Conservation (phyloP, 1,140 invertebrate species). For the Heliconius congener region DNA sequence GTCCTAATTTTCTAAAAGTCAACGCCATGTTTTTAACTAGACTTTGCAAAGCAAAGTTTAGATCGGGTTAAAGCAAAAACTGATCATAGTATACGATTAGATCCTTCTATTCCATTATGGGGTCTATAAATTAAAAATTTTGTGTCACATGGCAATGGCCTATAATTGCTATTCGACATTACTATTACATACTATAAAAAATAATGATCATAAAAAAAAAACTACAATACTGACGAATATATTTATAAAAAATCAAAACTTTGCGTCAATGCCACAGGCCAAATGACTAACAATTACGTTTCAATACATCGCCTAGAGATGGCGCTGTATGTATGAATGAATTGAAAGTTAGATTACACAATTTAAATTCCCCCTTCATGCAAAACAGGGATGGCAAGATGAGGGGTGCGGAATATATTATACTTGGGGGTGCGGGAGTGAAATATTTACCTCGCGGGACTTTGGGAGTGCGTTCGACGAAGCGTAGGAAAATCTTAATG, state of each 20-base stretch:
- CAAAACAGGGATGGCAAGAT: slow-evolving; percentile 79
- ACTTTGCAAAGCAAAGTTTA: too few relatives aligned
- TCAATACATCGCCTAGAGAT: slow-evolving; percentile 80
- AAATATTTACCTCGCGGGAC: slow-evolving; percentile 78
- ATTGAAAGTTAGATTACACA: slow-evolving; percentile 82
- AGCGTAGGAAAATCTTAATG: slow-evolving; percentile 76
- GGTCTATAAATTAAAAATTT: too few relatives aligned
- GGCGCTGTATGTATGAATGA: slow-evolving; percentile 80
- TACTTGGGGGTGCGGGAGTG: slow-evolving; percentile 54
- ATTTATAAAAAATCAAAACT: not conserved
- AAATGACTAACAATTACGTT: slow-evolving; percentile 53
- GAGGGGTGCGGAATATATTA: slow-evolving; percentile 76
- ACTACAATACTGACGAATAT: not conserved
- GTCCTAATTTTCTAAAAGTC: too few relatives aligned
- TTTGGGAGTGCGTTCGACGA: slow-evolving; percentile 74
- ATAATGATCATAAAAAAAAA: not conserved
- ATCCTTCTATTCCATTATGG: too few relatives aligned
- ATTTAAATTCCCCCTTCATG: slow-evolving; percentile 81
- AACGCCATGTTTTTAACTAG: too few relatives aligned
- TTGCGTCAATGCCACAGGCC: not conserved
- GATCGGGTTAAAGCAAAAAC: too few relatives aligned
- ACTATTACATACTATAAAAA: too few relatives aligned
- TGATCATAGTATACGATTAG: too few relatives aligned
- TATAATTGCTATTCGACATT: too few relatives aligned
- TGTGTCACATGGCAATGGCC: too few relatives aligned